These are phyloP conservation scores for Dryocosmus kuriphilus DNA, from an alignment of 2,888 invertebrate genomes.

Conservation along the genomic window DNA sequence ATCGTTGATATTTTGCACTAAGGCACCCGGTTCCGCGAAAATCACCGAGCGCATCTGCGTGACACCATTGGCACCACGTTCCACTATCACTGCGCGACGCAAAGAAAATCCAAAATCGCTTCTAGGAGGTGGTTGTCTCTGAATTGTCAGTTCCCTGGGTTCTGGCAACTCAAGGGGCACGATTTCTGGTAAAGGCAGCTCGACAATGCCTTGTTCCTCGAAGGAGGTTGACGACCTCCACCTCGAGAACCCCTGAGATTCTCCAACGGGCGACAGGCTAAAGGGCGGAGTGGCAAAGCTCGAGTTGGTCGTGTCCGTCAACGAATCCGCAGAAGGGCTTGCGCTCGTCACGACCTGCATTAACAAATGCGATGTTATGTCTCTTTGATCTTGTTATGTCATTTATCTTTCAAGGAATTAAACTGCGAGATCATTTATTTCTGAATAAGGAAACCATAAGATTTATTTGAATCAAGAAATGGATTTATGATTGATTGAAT, in stretches of 20 bases:
- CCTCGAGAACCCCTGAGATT: slow-evolving; percentile 88
- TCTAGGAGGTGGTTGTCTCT: slow-evolving; percentile 88
- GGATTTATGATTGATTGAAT: not conserved
- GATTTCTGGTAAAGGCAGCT: slow-evolving; percentile 85
- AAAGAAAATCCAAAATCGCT: slow-evolving; percentile 97
- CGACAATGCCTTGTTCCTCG: slow-evolving; percentile 82
- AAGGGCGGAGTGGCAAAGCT: slow-evolving; percentile 93
- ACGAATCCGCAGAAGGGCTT: slow-evolving; percentile 90
- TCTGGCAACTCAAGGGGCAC: slow-evolving; percentile 84
- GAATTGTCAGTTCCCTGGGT: slow-evolving; percentile 87
- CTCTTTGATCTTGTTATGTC: not conserved
- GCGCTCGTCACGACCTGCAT: slow-evolving; percentile 83
- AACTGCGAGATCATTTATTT: not conserved
- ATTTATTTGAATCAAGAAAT: not conserved
- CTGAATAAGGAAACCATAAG: not conserved
- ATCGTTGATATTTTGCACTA: slow-evolving; percentile 82
- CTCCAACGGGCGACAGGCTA: slow-evolving; percentile 90
- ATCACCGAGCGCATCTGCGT: slow-evolving; percentile 86
- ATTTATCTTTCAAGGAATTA: not conserved
- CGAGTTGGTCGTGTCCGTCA: slow-evolving; percentile 92
- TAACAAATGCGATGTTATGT: slow-evolving; percentile 38
- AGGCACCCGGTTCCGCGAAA: slow-evolving; percentile 93
- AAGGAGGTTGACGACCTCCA: slow-evolving; percentile 89
- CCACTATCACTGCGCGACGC: slow-evolving; percentile 90
- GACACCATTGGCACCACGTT: slow-evolving; percentile 81